Percentiles rank a stretch among this genome's conserved stretches.
Conservation (phyloP, 2,888 invertebrate genomes). For the Hyposoter dolosus region DNA sequence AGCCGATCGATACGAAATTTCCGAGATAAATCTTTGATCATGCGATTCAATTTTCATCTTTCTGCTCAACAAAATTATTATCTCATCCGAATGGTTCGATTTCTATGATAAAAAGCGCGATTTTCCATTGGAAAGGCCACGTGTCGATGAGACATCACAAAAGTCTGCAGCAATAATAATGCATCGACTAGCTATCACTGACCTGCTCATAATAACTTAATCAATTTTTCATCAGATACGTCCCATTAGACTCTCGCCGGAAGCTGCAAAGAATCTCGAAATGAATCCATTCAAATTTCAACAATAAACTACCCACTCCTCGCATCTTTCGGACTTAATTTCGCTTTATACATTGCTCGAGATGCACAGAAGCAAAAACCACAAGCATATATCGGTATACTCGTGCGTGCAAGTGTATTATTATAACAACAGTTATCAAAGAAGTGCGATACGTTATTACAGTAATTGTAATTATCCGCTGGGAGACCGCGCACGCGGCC, state of each 20-base stretch:
- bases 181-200: no score
- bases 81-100: neutral
- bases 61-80: neutral
- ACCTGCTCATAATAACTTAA: constrained; percentile 38
- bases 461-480: constrained; percentile 76
- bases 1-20: neutral
- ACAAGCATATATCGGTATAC: constrained; percentile 20
- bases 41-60: neutral
- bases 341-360: constrained; percentile 10
- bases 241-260: neutral
- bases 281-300: constrained; percentile 59
- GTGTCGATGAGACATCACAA: neutral
- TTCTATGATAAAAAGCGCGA: neutral
- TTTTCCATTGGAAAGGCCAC: neutral
- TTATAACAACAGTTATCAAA: constrained; percentile 71
- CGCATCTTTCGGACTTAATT: constrained; percentile 27
- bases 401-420: constrained; percentile 43
- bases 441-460: constrained; percentile 71
- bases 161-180: neutral
- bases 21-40: neutral
- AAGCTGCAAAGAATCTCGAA: constrained; percentile 43
- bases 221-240: neutral
- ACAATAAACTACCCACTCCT: constrained; percentile 45
- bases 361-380: constrained; percentile 39
- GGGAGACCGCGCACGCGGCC: constrained; percentile 49